Percentiles rank a stretch among this genome's conserved stretches.
These are phyloP conservation scores for Trachelus troglodyta DNA, from an alignment of 2,888 invertebrate genomes.

Conservation along the genomic window DNA sequence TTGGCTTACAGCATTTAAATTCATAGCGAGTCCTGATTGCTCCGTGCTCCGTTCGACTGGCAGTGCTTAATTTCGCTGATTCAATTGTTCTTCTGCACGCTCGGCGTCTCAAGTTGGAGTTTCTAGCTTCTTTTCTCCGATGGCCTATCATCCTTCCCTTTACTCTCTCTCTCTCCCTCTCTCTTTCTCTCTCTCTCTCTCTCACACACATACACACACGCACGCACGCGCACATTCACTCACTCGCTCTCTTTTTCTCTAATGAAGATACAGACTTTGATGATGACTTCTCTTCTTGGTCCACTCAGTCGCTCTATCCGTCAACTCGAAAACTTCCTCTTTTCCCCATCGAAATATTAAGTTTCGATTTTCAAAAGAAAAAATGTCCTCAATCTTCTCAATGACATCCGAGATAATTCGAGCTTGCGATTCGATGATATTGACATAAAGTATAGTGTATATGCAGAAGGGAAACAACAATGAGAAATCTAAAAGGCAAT, in stretches of 20 bases:
- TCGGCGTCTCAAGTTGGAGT: slow-evolving; percentile 1
- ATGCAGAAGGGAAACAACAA: not conserved
- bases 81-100: slow-evolving; percentile 40
- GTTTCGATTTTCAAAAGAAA: not conserved
- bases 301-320: not conserved
- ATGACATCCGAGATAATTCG: not conserved
- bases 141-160: slow-evolving; percentile 13
- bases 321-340: not conserved
- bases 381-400: too few relatives aligned
- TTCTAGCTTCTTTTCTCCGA: slow-evolving; percentile 18
- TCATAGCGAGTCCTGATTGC: slow-evolving; percentile 42
- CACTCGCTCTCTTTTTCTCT: slow-evolving; percentile 6
- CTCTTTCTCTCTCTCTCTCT: too few relatives aligned
- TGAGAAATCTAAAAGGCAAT: not conserved
- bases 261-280: too few relatives aligned
- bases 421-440: not conserved
- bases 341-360: not conserved
- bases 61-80: slow-evolving; percentile 46
- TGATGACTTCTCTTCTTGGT: slow-evolving; percentile 2
- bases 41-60: slow-evolving; percentile 27
- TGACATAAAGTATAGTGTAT: not conserved
- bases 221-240: too few relatives aligned
- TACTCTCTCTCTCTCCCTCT: not conserved
- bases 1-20: slow-evolving; percentile 45
- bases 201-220: too few relatives aligned